Base-by-base conservation (phyloP, 2,797 vertebrate genomes). In the Avahi laniger region DNA sequence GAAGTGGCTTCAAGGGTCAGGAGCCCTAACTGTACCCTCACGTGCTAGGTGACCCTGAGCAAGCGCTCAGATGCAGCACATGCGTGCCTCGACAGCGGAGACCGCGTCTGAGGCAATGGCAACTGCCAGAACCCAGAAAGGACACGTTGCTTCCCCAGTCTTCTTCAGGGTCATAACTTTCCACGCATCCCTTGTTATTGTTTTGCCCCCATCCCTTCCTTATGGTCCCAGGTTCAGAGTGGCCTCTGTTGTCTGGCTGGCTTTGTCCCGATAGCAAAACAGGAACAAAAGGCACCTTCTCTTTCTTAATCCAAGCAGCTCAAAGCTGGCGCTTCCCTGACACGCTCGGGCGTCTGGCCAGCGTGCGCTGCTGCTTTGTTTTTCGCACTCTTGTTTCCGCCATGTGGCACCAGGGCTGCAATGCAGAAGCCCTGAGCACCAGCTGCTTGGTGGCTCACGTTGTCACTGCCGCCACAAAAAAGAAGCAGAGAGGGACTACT, bases 401-500 rank as follows among this genome's bases (percentile, higher is more conserved):
- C n/a, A 0, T 33, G 76, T 78, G 87, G 79, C 83, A 81, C 6
- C 7, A 14, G 35, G 70, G 10, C 86, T 38, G n/a, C 57, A 67
- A 72, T 61, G 76, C 9, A 11, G 96, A 52, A 75, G 57, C 70
- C 30, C 54, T 14, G 63, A 67, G 35, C 63, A 26, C 76, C 89
- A 94, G 91, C 84, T 90, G 72, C 41, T 1, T 30, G 14, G 54
- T 65, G 35, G n/a, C n/a, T 30, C 3, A 65, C 24, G 6, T 4
- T 57, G 26, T 38, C 59, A 65, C 57, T 70, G 82, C 50, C 65
- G 20, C 82, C 80, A 17, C 38, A 2, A 82, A 93, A 95, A 80
- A 89, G 89, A 95, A 84, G 65, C n/a, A 63, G 95, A 97, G 38
- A 90, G 30, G 38, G 48, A 17, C 54, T 24, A 48, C 69, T 95